These are phyloP conservation scores for Drosophila neonasuta DNA, from an alignment of 2,888 invertebrate genomes.

Conservation along the genomic window DNA sequence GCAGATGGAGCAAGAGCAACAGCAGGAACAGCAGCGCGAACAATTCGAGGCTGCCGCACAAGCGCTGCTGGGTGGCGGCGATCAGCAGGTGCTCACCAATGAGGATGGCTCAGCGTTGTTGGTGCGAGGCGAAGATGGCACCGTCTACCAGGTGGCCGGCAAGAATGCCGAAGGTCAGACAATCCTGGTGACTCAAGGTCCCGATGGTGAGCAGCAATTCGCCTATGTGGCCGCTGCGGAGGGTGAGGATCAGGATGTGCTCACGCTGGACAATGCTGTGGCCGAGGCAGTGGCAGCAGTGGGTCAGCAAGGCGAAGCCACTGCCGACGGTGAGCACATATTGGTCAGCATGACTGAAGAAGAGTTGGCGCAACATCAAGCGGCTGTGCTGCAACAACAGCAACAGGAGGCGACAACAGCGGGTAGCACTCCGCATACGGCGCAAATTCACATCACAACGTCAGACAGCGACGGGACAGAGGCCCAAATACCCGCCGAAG, in stretches of 20 bases:
- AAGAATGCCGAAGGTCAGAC: slow-evolving; percentile 91
- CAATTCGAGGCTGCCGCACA: slow-evolving; percentile 75
- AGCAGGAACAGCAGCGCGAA: slow-evolving; percentile 74
- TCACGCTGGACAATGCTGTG: slow-evolving; percentile 82
- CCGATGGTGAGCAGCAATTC: slow-evolving; percentile 89
- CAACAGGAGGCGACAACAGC: slow-evolving; percentile 45
- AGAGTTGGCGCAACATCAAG: slow-evolving; percentile 79
- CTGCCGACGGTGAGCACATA: slow-evolving; percentile 74
- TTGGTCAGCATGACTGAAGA: slow-evolving; percentile 80
- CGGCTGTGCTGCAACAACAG: slow-evolving; percentile 60
- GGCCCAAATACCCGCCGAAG: slow-evolving; percentile 92
- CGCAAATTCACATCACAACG: slow-evolving; percentile 67
- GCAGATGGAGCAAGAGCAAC: slow-evolving; percentile 72
- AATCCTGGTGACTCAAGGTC: slow-evolving; percentile 88
- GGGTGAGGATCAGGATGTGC: slow-evolving; percentile 84
- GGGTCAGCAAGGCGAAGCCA: slow-evolving; percentile 77
- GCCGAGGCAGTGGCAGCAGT: slow-evolving; percentile 81
- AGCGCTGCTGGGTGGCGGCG: slow-evolving; percentile 71
- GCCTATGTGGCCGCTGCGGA: slow-evolving; percentile 86
- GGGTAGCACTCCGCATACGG: slow-evolving; percentile 57
- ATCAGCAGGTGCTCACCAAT: slow-evolving; percentile 82
- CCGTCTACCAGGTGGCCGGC: slow-evolving; percentile 87
- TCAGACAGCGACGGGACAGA: slow-evolving; percentile 83
- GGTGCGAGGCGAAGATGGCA: slow-evolving; percentile 91
- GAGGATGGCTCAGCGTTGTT: slow-evolving; percentile 88